Conservation (phyloP, 2,888 invertebrate genomes). For the Calliphora vomitoria region DNA sequence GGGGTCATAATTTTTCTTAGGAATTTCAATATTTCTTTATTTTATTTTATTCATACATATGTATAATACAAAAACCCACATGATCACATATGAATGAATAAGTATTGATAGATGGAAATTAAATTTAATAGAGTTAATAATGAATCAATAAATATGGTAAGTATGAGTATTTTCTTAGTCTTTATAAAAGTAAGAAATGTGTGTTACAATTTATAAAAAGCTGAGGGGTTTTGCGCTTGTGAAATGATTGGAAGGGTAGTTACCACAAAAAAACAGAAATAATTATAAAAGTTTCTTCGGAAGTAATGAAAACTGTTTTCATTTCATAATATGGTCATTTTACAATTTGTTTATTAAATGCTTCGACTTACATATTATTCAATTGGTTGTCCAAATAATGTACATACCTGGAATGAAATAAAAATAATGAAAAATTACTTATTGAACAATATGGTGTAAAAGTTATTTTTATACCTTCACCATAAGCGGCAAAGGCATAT, state of each 20-base stretch:
- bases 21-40: constrained; percentile 45
- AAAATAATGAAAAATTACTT: neutral
- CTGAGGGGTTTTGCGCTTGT: too few species aligned
- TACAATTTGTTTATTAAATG: too few species aligned
- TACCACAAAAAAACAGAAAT: neutral
- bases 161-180: neutral
- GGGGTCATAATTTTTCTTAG: constrained; percentile 46
- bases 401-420: neutral
- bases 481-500: too few species aligned
- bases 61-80: constrained; percentile 21
- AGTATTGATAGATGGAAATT: constrained; percentile 27
- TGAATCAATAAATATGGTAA: neutral
- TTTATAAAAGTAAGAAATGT: too few species aligned
- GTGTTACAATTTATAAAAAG: too few species aligned
- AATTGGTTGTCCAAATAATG: too few species aligned
- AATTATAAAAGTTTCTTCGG: neutral
- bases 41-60: neutral
- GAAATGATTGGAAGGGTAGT: too few species aligned
- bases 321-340: too few species aligned
- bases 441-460: too few species aligned
- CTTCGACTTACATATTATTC: too few species aligned
- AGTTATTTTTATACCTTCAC: too few species aligned
- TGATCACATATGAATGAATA: neutral
- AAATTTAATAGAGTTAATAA: neutral
- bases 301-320: too few species aligned